phyloP scores from a whole-genome alignment of 2,113 vertebrate genomes.

The Mirounga angustirostris region DNA sequence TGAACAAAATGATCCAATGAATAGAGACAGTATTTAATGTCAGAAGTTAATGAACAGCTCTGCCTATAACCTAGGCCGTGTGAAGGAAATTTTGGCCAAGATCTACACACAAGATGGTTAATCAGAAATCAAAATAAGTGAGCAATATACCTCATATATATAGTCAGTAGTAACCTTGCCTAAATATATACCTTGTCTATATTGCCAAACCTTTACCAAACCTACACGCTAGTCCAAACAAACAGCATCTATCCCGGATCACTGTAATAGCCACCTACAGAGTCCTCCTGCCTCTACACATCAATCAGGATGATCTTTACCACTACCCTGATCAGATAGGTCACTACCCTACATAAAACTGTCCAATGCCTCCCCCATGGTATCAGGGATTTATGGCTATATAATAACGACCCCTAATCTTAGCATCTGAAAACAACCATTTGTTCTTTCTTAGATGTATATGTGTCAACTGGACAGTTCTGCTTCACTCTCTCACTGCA shows the following conservation, averaged over 20 bases:
- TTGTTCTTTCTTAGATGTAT: not conserved
- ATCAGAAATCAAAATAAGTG: conserved; percentile 36
- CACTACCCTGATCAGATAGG: not conserved
- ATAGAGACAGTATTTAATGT: not conserved
- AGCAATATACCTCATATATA: not conserved
- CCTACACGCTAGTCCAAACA: not conserved
- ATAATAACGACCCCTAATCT: not conserved
- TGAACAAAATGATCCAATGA: not conserved
- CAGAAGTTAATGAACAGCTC: not conserved
- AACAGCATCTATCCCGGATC: not conserved
- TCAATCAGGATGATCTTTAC: not conserved
- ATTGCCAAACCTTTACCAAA: not conserved
- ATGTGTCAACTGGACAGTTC: too few relatives aligned
- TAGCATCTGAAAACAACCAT: not conserved
- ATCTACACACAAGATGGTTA: not conserved
- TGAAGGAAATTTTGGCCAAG: not conserved
- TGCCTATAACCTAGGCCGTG: not conserved
- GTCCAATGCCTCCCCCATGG: not conserved
- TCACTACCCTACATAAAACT: not conserved
- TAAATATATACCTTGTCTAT: not conserved
- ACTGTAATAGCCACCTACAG: not conserved
- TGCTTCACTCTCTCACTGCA: not conserved
- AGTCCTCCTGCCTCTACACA: not conserved
- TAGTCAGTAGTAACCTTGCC: not conserved
- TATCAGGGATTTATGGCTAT: not conserved